These are phyloP conservation scores for Dunckerocampus dactyliophorus DNA, from an alignment of 2,113 vertebrate genomes.

Conservation along the genomic window DNA sequence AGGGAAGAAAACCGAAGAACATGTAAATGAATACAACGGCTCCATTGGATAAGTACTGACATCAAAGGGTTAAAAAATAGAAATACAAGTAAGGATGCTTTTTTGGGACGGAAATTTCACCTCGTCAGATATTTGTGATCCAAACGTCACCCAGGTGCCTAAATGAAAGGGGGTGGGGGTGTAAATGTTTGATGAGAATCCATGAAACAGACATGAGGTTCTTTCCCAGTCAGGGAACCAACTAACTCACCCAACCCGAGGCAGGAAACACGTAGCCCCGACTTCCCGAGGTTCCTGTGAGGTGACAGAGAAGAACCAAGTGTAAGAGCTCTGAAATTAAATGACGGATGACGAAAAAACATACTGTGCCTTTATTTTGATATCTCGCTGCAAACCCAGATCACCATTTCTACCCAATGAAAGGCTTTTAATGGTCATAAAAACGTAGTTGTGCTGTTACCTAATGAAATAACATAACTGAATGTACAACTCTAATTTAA, in stretches of 20 bases:
- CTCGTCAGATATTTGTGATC: slow-evolving; percentile 90
- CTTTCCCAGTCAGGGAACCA: slow-evolving; percentile 7
- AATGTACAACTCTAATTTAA: too few species aligned
- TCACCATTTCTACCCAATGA: too few species aligned
- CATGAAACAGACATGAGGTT: slow-evolving; percentile 5
- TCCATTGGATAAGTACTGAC: not conserved
- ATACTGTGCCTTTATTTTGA: too few species aligned
- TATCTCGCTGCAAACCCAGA: too few species aligned
- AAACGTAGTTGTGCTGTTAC: too few species aligned
- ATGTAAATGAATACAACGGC: not conserved
- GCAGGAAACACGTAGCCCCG: slow-evolving; percentile 75
- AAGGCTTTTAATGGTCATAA: too few species aligned
- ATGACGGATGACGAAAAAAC: not conserved
- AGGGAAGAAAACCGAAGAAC: slow-evolving; percentile 37
- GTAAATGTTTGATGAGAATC: slow-evolving; percentile 7
- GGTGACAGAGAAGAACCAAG: not conserved
- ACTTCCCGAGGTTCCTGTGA: slow-evolving; percentile 74
- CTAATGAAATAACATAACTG: too few species aligned
- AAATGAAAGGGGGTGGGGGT: slow-evolving; percentile 18
- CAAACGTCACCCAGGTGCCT: slow-evolving; percentile 94
- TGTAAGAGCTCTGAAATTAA: not conserved
- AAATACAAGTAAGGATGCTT: not conserved
- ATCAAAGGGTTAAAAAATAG: not conserved
- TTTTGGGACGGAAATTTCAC: slow-evolving; percentile 64
- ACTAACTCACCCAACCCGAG: slow-evolving; percentile 71